Percentiles rank a stretch among this genome's conserved stretches.
Evolutionary conservation across 2,797 vertebrate genomes (phyloP).

Genomic region (Enteromius argenteus): DNA sequence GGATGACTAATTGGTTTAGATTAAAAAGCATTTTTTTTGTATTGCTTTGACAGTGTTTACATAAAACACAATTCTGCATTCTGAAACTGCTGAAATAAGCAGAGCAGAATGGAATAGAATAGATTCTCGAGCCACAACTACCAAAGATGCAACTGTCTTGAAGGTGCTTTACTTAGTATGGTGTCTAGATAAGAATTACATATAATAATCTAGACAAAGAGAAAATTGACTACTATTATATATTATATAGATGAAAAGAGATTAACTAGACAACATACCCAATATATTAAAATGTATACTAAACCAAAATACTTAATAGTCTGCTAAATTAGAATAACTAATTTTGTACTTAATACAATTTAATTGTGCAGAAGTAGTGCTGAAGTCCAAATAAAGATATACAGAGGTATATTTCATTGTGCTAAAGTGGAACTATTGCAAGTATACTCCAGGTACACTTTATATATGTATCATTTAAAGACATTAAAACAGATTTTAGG

Average conservation of each 20-base stretch:
- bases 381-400: not conserved
- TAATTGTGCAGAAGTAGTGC: not conserved
- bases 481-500: not conserved
- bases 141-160: not conserved
- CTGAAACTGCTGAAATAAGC: not conserved
- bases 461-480: not conserved
- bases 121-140: not conserved
- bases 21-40: not conserved
- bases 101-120: not conserved
- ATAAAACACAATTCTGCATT: slow-evolving; percentile 3
- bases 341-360: not conserved
- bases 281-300: not conserved
- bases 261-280: not conserved
- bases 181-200: not conserved
- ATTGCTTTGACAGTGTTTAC: slow-evolving; percentile 1
- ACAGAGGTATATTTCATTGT: not conserved
- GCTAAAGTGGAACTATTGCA: not conserved
- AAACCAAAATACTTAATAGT: not conserved
- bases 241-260: not conserved
- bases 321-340: not conserved
- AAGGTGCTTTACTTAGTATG: not conserved
- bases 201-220: not conserved
- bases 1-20: slow-evolving; percentile 6
- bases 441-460: not conserved
- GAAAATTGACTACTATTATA: not conserved